Evolutionary conservation across 2,113 vertebrate genomes (phyloP), one percentile per base, ranked within the genome.

Genomic region (Cichladusa arquata): DNA sequence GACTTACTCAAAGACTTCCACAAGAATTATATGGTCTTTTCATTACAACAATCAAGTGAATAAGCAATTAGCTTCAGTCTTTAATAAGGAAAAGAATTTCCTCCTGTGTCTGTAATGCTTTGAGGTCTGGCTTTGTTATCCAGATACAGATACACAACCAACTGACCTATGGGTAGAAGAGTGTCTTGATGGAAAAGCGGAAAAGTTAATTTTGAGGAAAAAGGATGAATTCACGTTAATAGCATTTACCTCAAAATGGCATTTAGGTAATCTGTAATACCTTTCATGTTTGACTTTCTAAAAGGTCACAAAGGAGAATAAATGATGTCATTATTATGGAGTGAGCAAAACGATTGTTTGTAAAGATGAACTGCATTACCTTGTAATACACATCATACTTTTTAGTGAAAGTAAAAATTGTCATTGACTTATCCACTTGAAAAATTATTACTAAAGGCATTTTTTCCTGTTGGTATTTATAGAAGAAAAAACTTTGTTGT

Each of bases 61-160:
- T 42, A 82, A 81, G 13, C 66, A 92, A 95, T 95, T 96, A 96
- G 15, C 31, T 95, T 92, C 81, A 48, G 12, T 69, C 34, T 94
- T 81, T 51, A 62, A 70, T 61, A 31, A 58, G 33, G 33, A 79
- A 62, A 88, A 34, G 12, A 82, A n/a, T 93, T 50, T 92, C 13
- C 15, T 93, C 6, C 45, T 86, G 5, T 70, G 25, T 83, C 81
- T 89, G 24, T 70, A 22, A 64, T 60, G 70, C 31, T 20, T n/a
- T 56, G 28, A 83, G 26, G 36, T 84, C 51, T 94, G 62, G 16
- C 71, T 90, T 85, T 86, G 12, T 70, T 79, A 77, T 47, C 62
- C 85, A 45, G 48, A 23, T 45, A 80, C 26, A 33, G 18, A 45
- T 67, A 51, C 6, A 67, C 80, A 94, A 38, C 12, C 18, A 58